Conservation (phyloP, 2,888 invertebrate genomes). For the Acanthosepion lycidas region DNA sequence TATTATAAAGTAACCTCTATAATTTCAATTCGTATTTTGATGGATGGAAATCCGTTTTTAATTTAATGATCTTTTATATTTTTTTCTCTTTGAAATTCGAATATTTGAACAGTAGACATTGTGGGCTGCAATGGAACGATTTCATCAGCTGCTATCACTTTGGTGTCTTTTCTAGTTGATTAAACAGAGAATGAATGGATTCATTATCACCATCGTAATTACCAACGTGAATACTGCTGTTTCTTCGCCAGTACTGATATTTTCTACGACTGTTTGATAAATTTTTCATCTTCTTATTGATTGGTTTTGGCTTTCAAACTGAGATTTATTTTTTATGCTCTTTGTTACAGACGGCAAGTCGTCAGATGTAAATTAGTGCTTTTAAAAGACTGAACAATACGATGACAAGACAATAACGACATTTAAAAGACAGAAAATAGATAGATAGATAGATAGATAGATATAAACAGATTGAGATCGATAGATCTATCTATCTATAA, state of each 20-base stretch:
- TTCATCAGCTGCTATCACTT: neutral
- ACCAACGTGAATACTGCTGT: neutral
- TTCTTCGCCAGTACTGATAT: neutral
- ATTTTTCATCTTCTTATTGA: neutral
- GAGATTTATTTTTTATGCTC: neutral
- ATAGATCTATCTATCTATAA: neutral
- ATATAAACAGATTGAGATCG: neutral
- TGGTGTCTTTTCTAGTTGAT: neutral
- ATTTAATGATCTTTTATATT: too few species aligned
- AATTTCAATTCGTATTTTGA: too few species aligned
- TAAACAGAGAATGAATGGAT: neutral
- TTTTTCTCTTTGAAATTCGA: too few species aligned
- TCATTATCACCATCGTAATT: neutral
- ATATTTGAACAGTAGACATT: neutral
- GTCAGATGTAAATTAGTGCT: neutral
- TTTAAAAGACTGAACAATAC: neutral
- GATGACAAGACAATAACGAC: constrained; percentile 7
- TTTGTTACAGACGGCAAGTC: neutral
- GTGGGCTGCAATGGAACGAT: neutral
- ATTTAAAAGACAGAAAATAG: neutral
- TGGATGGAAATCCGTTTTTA: too few species aligned
- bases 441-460: neutral
- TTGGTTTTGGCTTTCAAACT: neutral
- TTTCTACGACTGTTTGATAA: neutral
- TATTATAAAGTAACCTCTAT: too few species aligned